Percentiles rank a stretch among this genome's conserved stretches.
Evolutionary conservation across 2,113 vertebrate species (phyloP).

Genomic region (Rhadina sibilatrix): DNA sequence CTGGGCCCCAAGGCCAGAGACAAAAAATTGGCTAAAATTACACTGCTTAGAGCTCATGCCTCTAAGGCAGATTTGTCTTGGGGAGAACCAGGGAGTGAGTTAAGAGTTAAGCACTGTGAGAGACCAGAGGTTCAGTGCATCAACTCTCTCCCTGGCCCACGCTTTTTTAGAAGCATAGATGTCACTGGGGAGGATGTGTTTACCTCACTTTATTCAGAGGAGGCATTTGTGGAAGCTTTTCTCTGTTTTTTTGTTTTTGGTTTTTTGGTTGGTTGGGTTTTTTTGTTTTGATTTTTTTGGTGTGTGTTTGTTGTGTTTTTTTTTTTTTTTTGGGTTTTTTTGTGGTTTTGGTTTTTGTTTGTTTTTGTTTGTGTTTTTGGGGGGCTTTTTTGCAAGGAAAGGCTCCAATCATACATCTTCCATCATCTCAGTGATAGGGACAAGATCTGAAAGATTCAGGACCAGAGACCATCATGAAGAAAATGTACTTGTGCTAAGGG

Average conservation of each 20-base stretch:
- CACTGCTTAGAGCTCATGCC: not conserved
- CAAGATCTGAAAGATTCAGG: not conserved
- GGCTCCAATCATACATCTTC: not conserved
- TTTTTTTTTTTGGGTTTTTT: accelerated
- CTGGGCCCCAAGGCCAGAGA: not conserved
- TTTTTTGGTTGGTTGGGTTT: not conserved
- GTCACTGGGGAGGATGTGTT: not conserved
- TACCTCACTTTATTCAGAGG: not conserved
- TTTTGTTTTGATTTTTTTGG: no score
- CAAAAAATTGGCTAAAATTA: not conserved
- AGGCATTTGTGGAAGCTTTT: not conserved
- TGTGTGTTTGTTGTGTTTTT: not conserved
- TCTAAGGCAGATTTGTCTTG: not conserved
- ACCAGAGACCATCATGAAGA: not conserved
- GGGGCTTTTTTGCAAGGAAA: not conserved
- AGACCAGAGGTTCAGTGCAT: not conserved
- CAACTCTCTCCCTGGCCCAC: not conserved
- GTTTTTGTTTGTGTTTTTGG: not conserved
- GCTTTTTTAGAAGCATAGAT: not conserved
- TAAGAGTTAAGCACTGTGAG: not conserved
- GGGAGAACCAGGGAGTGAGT: not conserved
- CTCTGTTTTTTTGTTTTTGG: not conserved
- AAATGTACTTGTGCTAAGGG: not conserved
- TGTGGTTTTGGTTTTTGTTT: not conserved
- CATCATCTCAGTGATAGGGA: not conserved